A percentile compares a stretch with the other conserved stretches of the same genome.
phyloP scores from a whole-genome alignment of 1,140 invertebrate genomes.

The Samia ricini region DNA sequence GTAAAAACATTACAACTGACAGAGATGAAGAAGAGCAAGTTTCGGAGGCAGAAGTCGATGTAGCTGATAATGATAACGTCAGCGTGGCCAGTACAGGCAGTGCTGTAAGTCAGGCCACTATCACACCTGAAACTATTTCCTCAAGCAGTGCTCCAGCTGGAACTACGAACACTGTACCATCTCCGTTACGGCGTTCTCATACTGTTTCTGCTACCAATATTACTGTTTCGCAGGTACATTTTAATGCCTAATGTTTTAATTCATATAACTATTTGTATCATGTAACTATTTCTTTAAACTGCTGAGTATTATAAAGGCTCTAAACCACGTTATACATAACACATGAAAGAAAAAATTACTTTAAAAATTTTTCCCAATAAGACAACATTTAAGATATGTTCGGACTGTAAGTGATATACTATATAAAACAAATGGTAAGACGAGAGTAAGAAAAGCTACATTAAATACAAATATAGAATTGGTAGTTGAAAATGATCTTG shows the following conservation, averaged over 20 bases:
- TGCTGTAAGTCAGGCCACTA: constrained; percentile 56
- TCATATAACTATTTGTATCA: too few species aligned
- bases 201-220: constrained; percentile 48
- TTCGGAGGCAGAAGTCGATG: constrained; percentile 48
- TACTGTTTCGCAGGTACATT: constrained; percentile 28
- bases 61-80: constrained; percentile 29
- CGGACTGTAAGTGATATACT: too few species aligned
- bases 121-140: constrained; percentile 51
- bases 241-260: neutral
- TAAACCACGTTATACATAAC: too few species aligned
- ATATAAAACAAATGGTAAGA: too few species aligned
- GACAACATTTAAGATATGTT: too few species aligned
- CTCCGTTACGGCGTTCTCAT: constrained; percentile 48
- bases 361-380: too few species aligned
- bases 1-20: neutral
- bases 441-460: too few species aligned
- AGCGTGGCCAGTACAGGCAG: constrained; percentile 61
- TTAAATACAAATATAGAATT: neutral
- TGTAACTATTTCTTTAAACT: too few species aligned
- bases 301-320: too few species aligned
- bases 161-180: constrained; percentile 27
- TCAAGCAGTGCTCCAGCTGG: constrained; percentile 55
- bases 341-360: too few species aligned
- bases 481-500: constrained; percentile 1
- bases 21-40: constrained; percentile 50